phyloP scores from a whole-genome alignment of 2,888 invertebrate genomes.

The Metallyticus violacea region DNA sequence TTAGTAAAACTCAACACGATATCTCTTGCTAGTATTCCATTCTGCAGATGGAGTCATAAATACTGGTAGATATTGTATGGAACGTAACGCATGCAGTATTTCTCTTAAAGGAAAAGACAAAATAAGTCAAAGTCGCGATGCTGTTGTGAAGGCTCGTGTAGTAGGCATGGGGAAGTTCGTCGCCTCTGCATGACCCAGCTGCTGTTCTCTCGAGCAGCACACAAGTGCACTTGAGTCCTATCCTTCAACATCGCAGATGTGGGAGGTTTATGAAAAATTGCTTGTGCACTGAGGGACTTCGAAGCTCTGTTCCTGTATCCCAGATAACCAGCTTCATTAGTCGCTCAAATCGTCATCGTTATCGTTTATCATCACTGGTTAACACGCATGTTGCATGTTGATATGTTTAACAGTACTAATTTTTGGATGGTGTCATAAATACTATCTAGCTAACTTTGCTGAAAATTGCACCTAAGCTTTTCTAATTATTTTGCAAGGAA shows the following conservation, averaged over 20 bases:
- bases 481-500: too few relatives aligned
- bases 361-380: too few relatives aligned
- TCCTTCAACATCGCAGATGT: neutral
- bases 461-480: too few relatives aligned
- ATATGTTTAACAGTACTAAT: too few relatives aligned
- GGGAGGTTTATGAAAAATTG: neutral
- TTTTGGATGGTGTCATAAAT: too few relatives aligned
- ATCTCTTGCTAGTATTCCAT: too few relatives aligned
- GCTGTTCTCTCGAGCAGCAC: neutral
- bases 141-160: neutral
- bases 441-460: too few relatives aligned
- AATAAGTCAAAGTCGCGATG: neutral
- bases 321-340: neutral
- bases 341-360: neutral
- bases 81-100: too few relatives aligned
- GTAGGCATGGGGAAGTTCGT: neutral
- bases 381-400: too few relatives aligned
- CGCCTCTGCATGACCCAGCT: neutral
- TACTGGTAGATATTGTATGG: too few relatives aligned
- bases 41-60: too few relatives aligned
- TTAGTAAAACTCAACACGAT: too few relatives aligned
- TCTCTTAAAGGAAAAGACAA: neutral
- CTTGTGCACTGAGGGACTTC: neutral
- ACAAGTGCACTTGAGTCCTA: neutral
- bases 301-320: neutral